Conservation (phyloP, 1,140 invertebrate genomes). For the Pantala flavescens region DNA sequence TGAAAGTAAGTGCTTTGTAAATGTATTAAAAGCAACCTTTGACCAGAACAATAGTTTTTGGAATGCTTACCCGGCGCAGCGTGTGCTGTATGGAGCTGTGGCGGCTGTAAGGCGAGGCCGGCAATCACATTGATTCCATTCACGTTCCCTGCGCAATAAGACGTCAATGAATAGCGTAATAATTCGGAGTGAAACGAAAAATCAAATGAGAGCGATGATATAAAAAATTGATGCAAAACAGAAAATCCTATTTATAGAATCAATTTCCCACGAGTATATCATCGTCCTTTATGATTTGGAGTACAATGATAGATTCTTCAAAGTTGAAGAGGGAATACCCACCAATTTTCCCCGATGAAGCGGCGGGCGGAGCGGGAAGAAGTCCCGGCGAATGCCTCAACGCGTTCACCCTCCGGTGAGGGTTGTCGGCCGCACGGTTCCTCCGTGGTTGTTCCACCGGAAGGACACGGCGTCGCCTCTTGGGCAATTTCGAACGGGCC, state of each 20-base stretch:
- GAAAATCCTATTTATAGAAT: too few species aligned
- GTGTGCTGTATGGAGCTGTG: slow-evolving; percentile 35
- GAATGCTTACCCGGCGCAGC: neutral
- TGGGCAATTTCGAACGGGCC: slow-evolving; percentile 79
- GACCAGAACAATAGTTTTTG: too few species aligned
- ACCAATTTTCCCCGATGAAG: slow-evolving; percentile 48
- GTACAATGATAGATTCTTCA: too few species aligned
- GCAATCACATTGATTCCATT: slow-evolving; percentile 57
- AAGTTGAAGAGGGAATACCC: too few species aligned
- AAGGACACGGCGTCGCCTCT: slow-evolving; percentile 68
- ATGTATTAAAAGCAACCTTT: too few species aligned
- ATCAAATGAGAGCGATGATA: too few species aligned
- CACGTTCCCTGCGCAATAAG: slow-evolving; percentile 39
- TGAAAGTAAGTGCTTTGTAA: too few species aligned
- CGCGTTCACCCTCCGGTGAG: slow-evolving; percentile 41
- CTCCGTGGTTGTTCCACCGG: slow-evolving; percentile 66
- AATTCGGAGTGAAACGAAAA: too few species aligned
- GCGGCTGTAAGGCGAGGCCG: slow-evolving; percentile 49
- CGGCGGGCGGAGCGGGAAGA: slow-evolving; percentile 22
- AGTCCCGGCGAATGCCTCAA: slow-evolving; percentile 35
- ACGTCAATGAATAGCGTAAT: neutral
- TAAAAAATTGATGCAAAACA: too few species aligned
- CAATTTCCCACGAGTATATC: too few species aligned
- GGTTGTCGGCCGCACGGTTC: slow-evolving; percentile 31
- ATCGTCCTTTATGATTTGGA: too few species aligned